Evolutionary conservation across 2,797 vertebrate genomes (phyloP).

Genomic region (Sebastiscus tertius): DNA sequence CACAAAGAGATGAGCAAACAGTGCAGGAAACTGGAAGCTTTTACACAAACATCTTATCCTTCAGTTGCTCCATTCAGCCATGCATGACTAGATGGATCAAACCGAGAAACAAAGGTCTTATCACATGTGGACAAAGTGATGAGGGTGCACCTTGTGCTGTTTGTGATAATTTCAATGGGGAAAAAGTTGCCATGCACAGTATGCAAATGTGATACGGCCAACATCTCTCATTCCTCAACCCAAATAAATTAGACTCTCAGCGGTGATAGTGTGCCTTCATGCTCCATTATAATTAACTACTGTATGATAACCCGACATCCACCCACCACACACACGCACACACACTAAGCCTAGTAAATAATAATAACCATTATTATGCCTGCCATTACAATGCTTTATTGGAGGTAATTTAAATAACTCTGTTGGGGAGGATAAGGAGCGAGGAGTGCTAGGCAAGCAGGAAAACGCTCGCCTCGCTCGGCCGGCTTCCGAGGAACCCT

Average conservation of each 20-base stretch:
- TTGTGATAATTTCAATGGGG: neutral
- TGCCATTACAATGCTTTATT: constrained; percentile 74
- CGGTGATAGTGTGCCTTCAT: constrained; percentile 55
- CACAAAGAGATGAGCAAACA: constrained; percentile 11
- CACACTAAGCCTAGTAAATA: constrained; percentile 71
- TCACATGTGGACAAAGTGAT: constrained; percentile 39
- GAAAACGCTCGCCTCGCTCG: constrained; percentile 38
- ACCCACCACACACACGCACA: constrained; percentile 35
- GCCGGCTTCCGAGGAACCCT: constrained; percentile 18
- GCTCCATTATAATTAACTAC: constrained; percentile 80
- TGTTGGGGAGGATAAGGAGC: constrained; percentile 62
- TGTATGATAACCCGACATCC: constrained; percentile 66
- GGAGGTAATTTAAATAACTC: constrained; percentile 75
- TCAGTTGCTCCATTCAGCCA: constrained; percentile 9
- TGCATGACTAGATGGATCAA: constrained; percentile 39
- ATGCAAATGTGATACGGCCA: constrained; percentile 48
- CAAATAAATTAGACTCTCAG: constrained; percentile 76
- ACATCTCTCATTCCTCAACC: constrained; percentile 40
- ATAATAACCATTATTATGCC: constrained; percentile 75
- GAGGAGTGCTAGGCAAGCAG: constrained; percentile 64
- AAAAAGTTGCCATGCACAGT: constrained; percentile 7
- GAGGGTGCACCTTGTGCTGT: constrained; percentile 30
- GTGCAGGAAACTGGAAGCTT: constrained; percentile 39
- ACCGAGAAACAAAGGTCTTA: constrained; percentile 44
- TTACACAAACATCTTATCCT: constrained; percentile 47